These are phyloP conservation scores for Drosophila asahinai DNA, from an alignment of 1,140 invertebrate genomes.

Conservation along the genomic window DNA sequence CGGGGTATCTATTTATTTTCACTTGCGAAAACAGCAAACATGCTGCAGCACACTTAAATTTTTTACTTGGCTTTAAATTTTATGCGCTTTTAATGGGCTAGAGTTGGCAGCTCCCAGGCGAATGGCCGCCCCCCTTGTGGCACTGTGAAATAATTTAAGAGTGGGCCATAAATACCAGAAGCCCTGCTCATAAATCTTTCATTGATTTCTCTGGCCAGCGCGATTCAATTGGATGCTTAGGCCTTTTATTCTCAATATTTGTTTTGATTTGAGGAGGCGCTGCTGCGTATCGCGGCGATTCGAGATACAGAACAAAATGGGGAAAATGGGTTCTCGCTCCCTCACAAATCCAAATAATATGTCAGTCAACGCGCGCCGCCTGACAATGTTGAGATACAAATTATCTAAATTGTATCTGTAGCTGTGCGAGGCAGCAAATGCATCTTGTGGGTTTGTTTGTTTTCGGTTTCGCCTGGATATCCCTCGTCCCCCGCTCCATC, in stretches of 20 bases:
- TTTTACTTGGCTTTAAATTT: constrained; percentile 40
- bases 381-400: constrained; percentile 84
- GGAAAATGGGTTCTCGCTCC: constrained; percentile 30
- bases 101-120: constrained; percentile 11
- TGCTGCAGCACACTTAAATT: constrained; percentile 28
- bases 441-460: constrained; percentile 77
- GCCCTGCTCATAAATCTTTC: constrained; percentile 80
- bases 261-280: constrained; percentile 46
- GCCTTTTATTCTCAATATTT: constrained; percentile 73
- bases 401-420: constrained; percentile 84
- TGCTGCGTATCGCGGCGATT: constrained; percentile 36
- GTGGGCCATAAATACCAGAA: constrained; percentile 68
- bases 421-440: constrained; percentile 52
- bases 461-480: constrained; percentile 41
- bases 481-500: neutral
- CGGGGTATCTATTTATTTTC: constrained; percentile 63
- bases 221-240: constrained; percentile 67
- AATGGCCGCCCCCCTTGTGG: constrained; percentile 26
- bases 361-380: constrained; percentile 72
- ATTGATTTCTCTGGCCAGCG: constrained; percentile 60
- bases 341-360: constrained; percentile 79
- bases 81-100: constrained; percentile 74
- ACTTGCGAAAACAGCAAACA: constrained; percentile 68
- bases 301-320: constrained; percentile 33
- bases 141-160: constrained; percentile 72